phyloP scores from a whole-genome alignment of 2,888 invertebrate genomes.

The Lordiphosa fenestrarum region DNA sequence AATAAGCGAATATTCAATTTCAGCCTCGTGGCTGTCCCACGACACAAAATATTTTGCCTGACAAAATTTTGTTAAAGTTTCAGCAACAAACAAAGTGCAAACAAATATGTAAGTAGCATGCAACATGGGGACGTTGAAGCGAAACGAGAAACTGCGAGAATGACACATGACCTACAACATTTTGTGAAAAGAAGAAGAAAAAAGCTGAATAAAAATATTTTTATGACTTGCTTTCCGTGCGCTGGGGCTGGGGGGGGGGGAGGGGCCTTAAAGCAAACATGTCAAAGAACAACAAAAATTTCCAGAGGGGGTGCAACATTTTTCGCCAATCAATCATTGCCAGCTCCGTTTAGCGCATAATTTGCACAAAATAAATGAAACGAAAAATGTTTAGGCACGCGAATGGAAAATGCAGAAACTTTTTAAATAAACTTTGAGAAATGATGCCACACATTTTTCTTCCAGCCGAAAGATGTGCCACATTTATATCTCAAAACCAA shows the following conservation, averaged over 20 bases:
- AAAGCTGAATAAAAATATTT: constrained; percentile 47
- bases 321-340: constrained; percentile 63
- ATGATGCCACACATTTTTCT: too few relatives aligned
- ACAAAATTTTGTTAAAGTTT: constrained; percentile 48
- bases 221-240: constrained; percentile 67
- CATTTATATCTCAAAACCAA: too few relatives aligned
- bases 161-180: constrained; percentile 70
- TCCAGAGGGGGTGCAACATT: neutral
- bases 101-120: constrained; percentile 54
- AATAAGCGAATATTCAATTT: constrained; percentile 65
- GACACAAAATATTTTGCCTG: constrained; percentile 38
- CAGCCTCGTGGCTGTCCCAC: constrained; percentile 33
- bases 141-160: constrained; percentile 39
- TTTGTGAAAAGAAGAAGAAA: constrained; percentile 33
- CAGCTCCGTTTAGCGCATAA: constrained; percentile 62
- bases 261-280: constrained; percentile 5
- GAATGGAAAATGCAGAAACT: neutral
- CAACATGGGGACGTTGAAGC: constrained; percentile 48
- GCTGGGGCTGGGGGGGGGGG: too few relatives aligned
- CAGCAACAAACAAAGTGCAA: constrained; percentile 46
- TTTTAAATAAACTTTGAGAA: too few relatives aligned
- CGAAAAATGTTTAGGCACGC: constrained; percentile 10
- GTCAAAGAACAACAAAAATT: neutral
- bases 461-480: too few relatives aligned
- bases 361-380: constrained; percentile 43